Evolutionary conservation across 2,888 invertebrate genomes (phyloP), one percentile per base, ranked within the genome.

Genomic region (Epsilonema sp.): DNA sequence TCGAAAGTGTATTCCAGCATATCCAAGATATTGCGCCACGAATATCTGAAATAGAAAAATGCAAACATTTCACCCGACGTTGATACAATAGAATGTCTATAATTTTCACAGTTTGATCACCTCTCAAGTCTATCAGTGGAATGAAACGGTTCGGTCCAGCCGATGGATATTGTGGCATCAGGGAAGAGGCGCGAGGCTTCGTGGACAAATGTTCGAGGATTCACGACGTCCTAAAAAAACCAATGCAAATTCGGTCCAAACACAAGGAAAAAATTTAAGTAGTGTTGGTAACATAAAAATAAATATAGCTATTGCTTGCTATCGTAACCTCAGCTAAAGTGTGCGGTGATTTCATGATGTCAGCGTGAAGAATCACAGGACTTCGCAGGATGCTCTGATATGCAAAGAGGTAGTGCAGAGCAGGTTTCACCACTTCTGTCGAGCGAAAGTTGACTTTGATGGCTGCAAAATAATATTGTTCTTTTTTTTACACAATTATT

Each of bases 1-100:
- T 39, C 20, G 22, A 11, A 39, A 11, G 39, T 39, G 39, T 39
- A 20, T 39, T 39, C 39, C 8, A 39, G 39, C 39, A 39, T 39
- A 21, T 39, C 39, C 8, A 39, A 20, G n/a, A 39, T 8, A 8
- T 11, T 39, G 5, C 39, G 39, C 39, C 39, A 39, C 16, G 39
- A 39, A 39, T 39, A 39, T 20, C 39, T 39, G n/a, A 39, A 39
- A 39, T 39, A 39, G 31, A 16, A 31, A 8, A 31, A 31, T 11
- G 16, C 8, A 11, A 31, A 11, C 8, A 31, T 16, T 11, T 8
- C 8, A 31, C 16, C 31, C 8, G 16, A 31, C 31, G 16, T 11
- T 11, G 16, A 31, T 31, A 31, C 8, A 16, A 31, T 16, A 31
- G 31, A 31, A 8, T 16, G 31, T n/a, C n/a, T n/a, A n/a, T n/a